phyloP scores from a whole-genome alignment of 1,140 invertebrate species.

The Leptinotarsa lineolata region DNA sequence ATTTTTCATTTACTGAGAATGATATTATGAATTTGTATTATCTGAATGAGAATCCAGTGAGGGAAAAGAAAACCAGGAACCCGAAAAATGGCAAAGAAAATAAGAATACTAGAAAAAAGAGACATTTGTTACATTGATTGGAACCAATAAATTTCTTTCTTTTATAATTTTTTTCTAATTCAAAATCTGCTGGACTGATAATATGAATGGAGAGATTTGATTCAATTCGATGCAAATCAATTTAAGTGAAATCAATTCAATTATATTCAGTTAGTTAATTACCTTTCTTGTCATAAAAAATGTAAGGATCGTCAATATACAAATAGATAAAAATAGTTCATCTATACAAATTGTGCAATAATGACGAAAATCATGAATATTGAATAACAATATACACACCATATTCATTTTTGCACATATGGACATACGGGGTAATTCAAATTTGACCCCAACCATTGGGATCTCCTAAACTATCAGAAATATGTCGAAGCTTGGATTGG shows the following conservation, averaged over 20 bases:
- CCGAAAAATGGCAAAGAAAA: conserved; percentile 18
- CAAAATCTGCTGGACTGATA: neutral
- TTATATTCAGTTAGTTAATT: neutral
- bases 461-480: no score
- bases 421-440: no score
- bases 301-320: no score
- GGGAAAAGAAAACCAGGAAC: conserved; percentile 14
- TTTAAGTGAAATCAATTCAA: no score
- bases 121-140: neutral
- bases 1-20: conserved; percentile 10
- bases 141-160: neutral
- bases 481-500: no score
- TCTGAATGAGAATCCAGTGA: conserved; percentile 18
- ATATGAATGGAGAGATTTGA: neutral
- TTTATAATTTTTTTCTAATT: neutral
- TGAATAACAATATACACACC: no score
- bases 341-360: no score
- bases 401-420: no score
- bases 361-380: no score
- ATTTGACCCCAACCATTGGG: no score
- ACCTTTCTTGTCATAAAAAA: no score
- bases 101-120: conserved; percentile 7
- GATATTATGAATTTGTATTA: conserved; percentile 25
- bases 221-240: neutral
- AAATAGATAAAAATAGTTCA: no score